Conservation (phyloP, 2,113 vertebrate genomes). For the Pachypanchax playfairii region DNA sequence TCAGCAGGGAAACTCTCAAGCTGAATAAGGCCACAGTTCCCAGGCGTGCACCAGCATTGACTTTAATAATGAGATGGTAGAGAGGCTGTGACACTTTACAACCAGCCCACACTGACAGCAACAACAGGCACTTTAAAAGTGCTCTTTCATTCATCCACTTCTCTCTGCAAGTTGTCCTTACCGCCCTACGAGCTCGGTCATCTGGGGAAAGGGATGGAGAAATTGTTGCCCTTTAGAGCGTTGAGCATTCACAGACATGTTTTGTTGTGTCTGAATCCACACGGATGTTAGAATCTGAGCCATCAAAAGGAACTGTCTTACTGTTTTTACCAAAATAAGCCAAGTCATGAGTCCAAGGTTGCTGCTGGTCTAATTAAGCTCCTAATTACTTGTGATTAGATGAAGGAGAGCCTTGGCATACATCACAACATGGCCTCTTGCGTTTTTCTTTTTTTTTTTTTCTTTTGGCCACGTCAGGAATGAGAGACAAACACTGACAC, state of each 20-base stretch:
- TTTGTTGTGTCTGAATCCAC: constrained; percentile 5
- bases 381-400: constrained; percentile 57
- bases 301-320: not conserved
- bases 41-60: constrained; percentile 1
- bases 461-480: constrained; percentile 12
- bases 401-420: constrained; percentile 23
- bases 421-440: constrained; percentile 24
- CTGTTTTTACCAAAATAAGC: constrained; percentile 11
- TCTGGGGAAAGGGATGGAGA: constrained; percentile 9
- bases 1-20: not conserved
- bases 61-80: constrained; percentile 11
- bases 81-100: constrained; percentile 30
- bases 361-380: constrained; percentile 50
- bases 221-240: constrained; percentile 4
- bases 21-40: not conserved
- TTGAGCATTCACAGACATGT: constrained; percentile 18
- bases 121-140: constrained; percentile 24
- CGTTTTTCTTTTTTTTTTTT: not conserved
- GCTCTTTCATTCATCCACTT: constrained; percentile 19
- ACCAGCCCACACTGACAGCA: constrained; percentile 34
- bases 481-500: constrained; percentile 38
- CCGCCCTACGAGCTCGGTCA: constrained; percentile 40
- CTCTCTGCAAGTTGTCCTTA: constrained; percentile 7
- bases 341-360: constrained; percentile 39
- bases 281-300: not conserved